Evolutionary conservation across 2,888 invertebrate genomes (phyloP), one percentile per base, ranked within the genome.

Genomic region (Steinernema carpocapsae): DNA sequence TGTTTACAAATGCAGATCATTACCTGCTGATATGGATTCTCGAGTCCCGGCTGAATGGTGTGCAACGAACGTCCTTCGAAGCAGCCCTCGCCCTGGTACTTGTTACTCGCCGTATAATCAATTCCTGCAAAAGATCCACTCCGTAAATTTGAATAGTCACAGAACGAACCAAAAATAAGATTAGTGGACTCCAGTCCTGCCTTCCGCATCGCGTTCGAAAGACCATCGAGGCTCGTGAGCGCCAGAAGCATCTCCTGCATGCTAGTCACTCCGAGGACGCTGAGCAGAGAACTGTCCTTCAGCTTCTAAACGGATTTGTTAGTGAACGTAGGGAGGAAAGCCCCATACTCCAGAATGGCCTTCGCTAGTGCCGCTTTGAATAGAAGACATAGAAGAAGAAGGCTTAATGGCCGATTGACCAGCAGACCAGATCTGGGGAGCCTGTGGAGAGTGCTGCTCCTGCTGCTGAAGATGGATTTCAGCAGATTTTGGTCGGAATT

Each of bases 101-200:
- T 90, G 81, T 90, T 90, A 78, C 89, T 89, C 10, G 90, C 90
- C 7, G 90, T 90, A 85, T 90, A 90, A 83, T 90, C 90, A 48
- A 90, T 88, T 0, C 86, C 86, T 86, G 51, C 45, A 80, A 72
- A 45, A 43, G 14, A 43, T 10, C 14, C 10, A 43, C 37, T 29
- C 22, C 22, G 6, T 42, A 19, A 3, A 70, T 48, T 70, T 51
- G 1, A 6, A n/a, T n/a, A n/a, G n/a, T n/a, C n/a, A n/a, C n/a
- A n/a, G n/a, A n/a, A n/a, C 73, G 17, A 45, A 86, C 90, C 90
- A 72, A 90, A 88, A n/a, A 90, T 89, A n/a, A 90, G 83, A 75
- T 89, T 88, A 77, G 89, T 88, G 1, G 86, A 84, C 74, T 89
- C 88, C 22, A 90, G 84, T 0, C 90, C 90, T 1, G 90, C 89